Evolutionary conservation across 2,888 invertebrate genomes (phyloP), one percentile per base, ranked within the genome.

Genomic region (Pycnomerus fuliginosus): DNA sequence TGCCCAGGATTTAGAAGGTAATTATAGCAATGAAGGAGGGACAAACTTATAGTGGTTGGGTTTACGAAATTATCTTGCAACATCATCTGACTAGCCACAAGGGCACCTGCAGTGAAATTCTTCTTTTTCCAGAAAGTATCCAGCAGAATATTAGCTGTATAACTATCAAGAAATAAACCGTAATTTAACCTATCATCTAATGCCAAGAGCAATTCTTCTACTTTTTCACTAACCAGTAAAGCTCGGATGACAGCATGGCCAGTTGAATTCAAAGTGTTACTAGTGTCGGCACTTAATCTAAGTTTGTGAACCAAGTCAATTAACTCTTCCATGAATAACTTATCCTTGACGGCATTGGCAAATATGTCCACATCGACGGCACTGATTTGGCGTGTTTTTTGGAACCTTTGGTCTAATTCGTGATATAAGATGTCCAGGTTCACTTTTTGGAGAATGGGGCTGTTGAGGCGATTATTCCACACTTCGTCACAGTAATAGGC

Each of bases 81-180:
- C 90, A 95, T 92, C 44, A 90, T 71, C 43, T 90, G 75, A 39
- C 80, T 78, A 0, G 90, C 90, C 10, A 92, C 75, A 68, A 83
- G 80, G 0, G 90, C 85, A 10, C 95, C 96, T 44, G 78, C 75
- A 25, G 75, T 75, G 66, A 75, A 86, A 62, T 90, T 79, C 39
- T 83, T 74, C 17, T 76, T 72, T 61, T 84, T 82, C 40, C 96
- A 72, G 59, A 90, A 84, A 39, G 79, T 77, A 65, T 96, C 86
- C 73, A 97, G 76, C 22, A 94, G 71, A 34, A 95, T 74, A 69
- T 90, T 92, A 4, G 84, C 84, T 16, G 82, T 77, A 56, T 83
- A 87, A 46, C 82, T 71, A 72, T 97, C 93, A n/a, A 92, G 80
- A 66, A 96, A 96, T 17, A 98, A 72, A 1, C 98, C 98, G 75